Base-by-base conservation (phyloP, 1,140 invertebrate species). In the Tetramorium parvispinum region DNA sequence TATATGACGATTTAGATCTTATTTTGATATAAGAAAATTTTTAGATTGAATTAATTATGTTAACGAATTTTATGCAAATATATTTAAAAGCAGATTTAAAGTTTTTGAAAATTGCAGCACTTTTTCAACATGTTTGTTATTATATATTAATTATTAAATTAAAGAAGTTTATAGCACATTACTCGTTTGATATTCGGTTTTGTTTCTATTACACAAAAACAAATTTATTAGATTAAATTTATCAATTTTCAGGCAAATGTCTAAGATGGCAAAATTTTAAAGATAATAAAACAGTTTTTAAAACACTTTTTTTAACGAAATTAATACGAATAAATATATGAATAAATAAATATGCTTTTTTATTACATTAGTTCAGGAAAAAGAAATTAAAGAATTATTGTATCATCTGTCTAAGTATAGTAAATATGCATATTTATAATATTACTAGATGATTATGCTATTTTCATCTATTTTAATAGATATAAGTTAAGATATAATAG, bases 401-500 rank as follows among this genome's bases (percentile, higher is more conserved):
- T n/a, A n/a, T 65, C 18, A 7, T 37, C 8, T 37, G n/a, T 21
- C 6, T 43, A 27, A 11, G 21, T n/a, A 63, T 0, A 5, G n/a
- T 21, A 11, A n/a, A 66, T 21, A 40, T n/a, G 21, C 3, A 21
- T 18, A n/a, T 21, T 10, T 37, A 13, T 43, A n/a, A n/a, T 6
- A 46, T 61, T 46, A 32, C 1, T 37, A 13, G n/a, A 66, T 65
- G 10, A 24, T 27, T 32, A 32, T 5, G n/a, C 37, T 13, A 43
- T 43, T 66, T 0, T 43, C 21, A 66, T 66, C n/a, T 70, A 55
- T 71, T 81, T 81, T 43, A 40, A 68, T 40, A 70, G n/a, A n/a
- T n/a, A n/a, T n/a, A n/a, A n/a, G n/a, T 40, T 21, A 27, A 16
- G 43, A 78, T 32, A 16, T 78, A 78, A 37, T 37, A 27, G 59